Evolutionary conservation across 2,888 invertebrate genomes (phyloP), one percentile per base, ranked within the genome.

Genomic region (Cataglyphis altisquamis): DNA sequence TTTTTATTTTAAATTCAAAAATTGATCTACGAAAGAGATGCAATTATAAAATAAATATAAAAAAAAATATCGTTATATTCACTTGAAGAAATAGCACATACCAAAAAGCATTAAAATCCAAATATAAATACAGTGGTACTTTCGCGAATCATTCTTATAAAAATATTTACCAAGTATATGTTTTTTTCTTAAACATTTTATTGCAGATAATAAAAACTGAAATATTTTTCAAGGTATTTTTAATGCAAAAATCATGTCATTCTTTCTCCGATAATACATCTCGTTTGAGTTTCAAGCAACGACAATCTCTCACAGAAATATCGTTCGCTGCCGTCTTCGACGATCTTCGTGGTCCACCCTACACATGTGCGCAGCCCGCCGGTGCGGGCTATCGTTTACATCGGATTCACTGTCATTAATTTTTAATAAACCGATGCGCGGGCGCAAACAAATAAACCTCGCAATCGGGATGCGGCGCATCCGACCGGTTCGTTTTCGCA

Each of bases 361-460:
- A 60, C 55, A 67, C 70, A 45, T 29, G 10, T 21, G 10, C 57
- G 72, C 62, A 18, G 32, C 62, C n/a, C 72, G 41, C 18, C 85
- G 45, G 21, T 74, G 87, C 82, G 84, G 85, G 88, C 90, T 86
- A 92, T 92, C 91, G 87, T 92, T 93, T 92, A 92, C 91, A 91
- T 89, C 86, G 89, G 88, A 92, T 92, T 92, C 91, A 90, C 91
- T 91, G 91, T 91, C 91, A 92, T 93, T 93, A 93, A 93, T 93
- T 94, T 93, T 93, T 93, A 92, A 92, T 93, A 93, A 93, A 93
- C 92, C 92, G 86, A 92, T 91, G 91, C 84, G 78, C 84, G 85
- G 83, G 62, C 68, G 82, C 52, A 82, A 88, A 84, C 82, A 89
- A 90, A 90, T 85, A 87, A 88, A 88, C 45, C 67, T 72, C 67